These are phyloP conservation scores for Thamnaconus septentrionalis DNA, from an alignment of 2,113 vertebrate genomes.

Conservation along the genomic window DNA sequence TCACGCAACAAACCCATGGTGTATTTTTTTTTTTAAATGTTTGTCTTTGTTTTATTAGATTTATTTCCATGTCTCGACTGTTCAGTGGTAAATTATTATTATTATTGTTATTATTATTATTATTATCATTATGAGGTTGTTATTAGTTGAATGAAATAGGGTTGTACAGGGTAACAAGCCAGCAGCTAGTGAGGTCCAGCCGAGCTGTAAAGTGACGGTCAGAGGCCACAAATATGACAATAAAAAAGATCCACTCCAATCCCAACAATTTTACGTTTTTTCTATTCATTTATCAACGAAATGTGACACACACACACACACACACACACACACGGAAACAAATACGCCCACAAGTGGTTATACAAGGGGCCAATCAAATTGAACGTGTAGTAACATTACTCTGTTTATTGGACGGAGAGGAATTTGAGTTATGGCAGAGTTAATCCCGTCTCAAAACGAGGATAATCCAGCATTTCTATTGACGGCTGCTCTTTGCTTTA, in stretches of 20 bases:
- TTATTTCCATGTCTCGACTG: constrained; percentile 46
- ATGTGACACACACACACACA: not conserved
- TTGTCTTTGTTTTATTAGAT: constrained; percentile 38
- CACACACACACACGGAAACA: not conserved
- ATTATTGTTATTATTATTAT: too few relatives aligned
- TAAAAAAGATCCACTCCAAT: constrained; percentile 55
- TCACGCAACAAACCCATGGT: not conserved
- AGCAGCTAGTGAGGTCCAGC: constrained; percentile 4
- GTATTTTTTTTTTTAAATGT: not conserved
- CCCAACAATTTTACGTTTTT: constrained; percentile 24
- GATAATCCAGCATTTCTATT: constrained; percentile 65
- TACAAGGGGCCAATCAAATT: too few relatives aligned
- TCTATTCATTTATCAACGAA: not conserved
- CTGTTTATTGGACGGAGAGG: constrained; percentile 1
- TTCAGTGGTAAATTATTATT: constrained; percentile 60
- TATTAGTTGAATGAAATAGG: constrained; percentile 35
- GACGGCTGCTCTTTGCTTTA: constrained; percentile 33
- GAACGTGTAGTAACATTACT: too few relatives aligned
- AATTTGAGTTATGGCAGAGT: constrained; percentile 50
- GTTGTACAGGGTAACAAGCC: constrained; percentile 20
- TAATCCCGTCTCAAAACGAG: constrained; percentile 61
- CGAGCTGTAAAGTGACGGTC: constrained; percentile 35
- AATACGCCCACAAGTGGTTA: too few relatives aligned
- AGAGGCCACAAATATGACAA: constrained; percentile 47
- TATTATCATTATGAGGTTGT: constrained; percentile 9